A percentile compares a stretch with the other conserved stretches of the same genome.
These are phyloP conservation scores for Coryphaenoides rupestris DNA, from an alignment of 2,113 vertebrate genomes.

Conservation along the genomic window DNA sequence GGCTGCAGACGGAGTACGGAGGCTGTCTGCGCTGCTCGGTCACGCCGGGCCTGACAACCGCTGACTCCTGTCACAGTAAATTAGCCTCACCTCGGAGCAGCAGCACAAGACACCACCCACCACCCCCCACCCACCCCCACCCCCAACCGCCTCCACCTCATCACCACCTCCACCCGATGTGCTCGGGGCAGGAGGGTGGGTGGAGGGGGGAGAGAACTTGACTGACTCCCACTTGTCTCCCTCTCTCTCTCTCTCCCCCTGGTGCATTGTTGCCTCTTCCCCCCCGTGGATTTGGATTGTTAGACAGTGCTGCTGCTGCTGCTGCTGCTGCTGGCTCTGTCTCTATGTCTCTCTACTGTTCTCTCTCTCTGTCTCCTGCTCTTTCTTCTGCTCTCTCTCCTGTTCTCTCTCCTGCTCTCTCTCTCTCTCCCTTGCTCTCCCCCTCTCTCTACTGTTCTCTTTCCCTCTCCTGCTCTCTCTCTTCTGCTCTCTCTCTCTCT, in stretches of 20 bases:
- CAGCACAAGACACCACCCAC: too few species aligned
- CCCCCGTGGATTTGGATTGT: conserved; percentile 26
- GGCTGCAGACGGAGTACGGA: conserved; percentile 44
- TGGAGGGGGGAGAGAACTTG: conserved; percentile 51
- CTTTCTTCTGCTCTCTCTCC: too few species aligned
- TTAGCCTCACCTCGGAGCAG: conserved; percentile 64
- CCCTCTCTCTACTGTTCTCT: too few species aligned
- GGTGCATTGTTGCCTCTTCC: conserved; percentile 27
- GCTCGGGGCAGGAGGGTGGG: too few species aligned
- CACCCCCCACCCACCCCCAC: conserved; percentile 9
- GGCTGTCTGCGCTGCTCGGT: conserved; percentile 64
- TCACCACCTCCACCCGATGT: conserved; percentile 15
- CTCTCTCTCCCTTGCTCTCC: too few species aligned
- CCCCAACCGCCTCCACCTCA: conserved; percentile 14
- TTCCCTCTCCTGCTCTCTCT: too few species aligned
- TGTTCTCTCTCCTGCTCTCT: too few species aligned
- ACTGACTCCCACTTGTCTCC: conserved; percentile 52
- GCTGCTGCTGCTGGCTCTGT: conserved; percentile 12
- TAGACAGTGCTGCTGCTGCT: conserved; percentile 13
- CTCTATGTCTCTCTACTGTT: too few species aligned
- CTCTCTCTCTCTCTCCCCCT: conserved; percentile 26
- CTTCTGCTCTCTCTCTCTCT: too few species aligned
- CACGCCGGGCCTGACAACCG: conserved; percentile 66
- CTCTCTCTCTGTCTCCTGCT: too few species aligned
- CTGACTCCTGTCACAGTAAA: conserved; percentile 72